Conservation (phyloP, 2,113 vertebrate species). For the Galbula dea region DNA sequence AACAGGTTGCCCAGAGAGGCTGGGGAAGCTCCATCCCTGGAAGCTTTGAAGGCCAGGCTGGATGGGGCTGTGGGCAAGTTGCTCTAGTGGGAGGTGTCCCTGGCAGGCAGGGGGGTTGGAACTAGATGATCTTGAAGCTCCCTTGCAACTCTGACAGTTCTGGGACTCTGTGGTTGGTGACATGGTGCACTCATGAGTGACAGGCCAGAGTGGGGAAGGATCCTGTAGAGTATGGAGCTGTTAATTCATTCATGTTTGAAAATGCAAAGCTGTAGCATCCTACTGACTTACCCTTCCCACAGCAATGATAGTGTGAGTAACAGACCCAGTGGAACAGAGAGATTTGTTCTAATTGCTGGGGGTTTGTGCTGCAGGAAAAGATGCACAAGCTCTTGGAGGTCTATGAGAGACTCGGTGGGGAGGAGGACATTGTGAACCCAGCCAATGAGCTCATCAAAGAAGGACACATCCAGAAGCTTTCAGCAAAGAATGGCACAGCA, state of each 20-base stretch:
- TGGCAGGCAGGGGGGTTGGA: too few relatives aligned
- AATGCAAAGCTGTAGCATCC: background rate
- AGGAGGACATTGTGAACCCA: constrained; percentile 96
- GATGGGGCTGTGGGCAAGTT: too few relatives aligned
- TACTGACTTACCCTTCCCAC: background rate
- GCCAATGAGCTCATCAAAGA: constrained; percentile 98
- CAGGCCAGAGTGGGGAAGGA: background rate
- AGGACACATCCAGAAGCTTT: constrained; percentile 95
- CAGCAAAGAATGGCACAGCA: constrained; percentile 91
- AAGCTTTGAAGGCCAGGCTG: too few relatives aligned
- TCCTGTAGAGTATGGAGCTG: background rate
- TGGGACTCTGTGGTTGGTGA: too few relatives aligned
- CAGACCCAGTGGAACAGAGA: background rate
- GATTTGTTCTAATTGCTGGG: background rate
- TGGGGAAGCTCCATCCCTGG: too few relatives aligned
- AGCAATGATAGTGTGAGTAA: background rate
- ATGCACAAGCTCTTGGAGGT: constrained; percentile 97
- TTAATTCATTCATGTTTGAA: background rate
- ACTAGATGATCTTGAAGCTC: too few relatives aligned
- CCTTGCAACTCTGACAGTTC: too few relatives aligned
- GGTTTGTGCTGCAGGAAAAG: constrained; percentile 82
- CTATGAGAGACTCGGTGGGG: constrained; percentile 90
- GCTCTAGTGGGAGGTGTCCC: too few relatives aligned
- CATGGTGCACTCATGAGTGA: background rate
- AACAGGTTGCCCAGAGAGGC: too few relatives aligned